phyloP scores from a whole-genome alignment of 2,888 invertebrate genomes.

The Fabriciana adippe region DNA sequence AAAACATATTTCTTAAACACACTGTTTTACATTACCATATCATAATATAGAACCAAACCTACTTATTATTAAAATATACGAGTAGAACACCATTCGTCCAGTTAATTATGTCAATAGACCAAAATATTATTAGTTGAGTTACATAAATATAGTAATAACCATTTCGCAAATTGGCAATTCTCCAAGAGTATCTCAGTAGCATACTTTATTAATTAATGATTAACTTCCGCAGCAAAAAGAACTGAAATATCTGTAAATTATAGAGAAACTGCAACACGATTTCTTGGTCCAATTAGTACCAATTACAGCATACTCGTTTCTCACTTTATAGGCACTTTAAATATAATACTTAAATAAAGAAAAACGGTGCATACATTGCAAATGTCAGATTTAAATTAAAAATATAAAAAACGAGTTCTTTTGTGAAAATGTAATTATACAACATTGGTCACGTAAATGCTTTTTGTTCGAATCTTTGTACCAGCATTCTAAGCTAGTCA shows the following conservation, averaged over 20 bases:
- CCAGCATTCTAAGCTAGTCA: slow-evolving; percentile 12
- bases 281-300: slow-evolving; percentile 14
- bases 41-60: neutral
- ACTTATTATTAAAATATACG: neutral
- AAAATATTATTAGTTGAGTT: neutral
- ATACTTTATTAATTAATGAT: slow-evolving; percentile 32
- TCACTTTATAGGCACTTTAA: slow-evolving; percentile 1
- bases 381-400: neutral
- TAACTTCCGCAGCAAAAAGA: slow-evolving; percentile 26
- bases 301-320: slow-evolving; percentile 8
- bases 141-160: slow-evolving; percentile 19
- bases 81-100: neutral
- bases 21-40: neutral
- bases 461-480: slow-evolving; percentile 23
- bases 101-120: neutral
- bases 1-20: too few relatives aligned
- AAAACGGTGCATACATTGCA: too few relatives aligned
- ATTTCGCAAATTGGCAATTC: slow-evolving; percentile 28
- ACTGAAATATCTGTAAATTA: slow-evolving; percentile 21
- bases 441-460: neutral
- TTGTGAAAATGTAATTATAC: neutral
- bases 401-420: neutral
- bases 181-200: slow-evolving; percentile 26
- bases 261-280: slow-evolving; percentile 4
- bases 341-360: neutral